Evolutionary conservation across 2,797 vertebrate species (phyloP), one percentile per base, ranked within the genome.

Genomic region (Alectoris magna): DNA sequence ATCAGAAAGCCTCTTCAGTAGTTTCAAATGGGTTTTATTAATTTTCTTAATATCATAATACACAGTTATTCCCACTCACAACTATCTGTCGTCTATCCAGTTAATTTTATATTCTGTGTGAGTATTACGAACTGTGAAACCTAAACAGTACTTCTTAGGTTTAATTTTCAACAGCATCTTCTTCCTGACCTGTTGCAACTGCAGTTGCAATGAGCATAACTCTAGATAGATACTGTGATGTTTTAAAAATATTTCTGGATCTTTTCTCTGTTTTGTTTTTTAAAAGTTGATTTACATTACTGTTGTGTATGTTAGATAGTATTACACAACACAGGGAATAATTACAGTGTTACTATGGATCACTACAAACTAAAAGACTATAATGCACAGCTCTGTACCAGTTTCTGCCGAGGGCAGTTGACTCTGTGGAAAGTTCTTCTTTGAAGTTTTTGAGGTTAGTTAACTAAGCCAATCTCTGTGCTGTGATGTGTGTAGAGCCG

Each of bases 311-410:
- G 6, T 64, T 77, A 29, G 48, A 11, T 38, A 21, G 8, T 18
- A 17, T 18, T 53, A 15, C 15, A 7, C 19, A 27, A 4, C 19
- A 9, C 53, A 36, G 60, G 22, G 12, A 24, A 56, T 44, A 43
- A 39, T 67, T 56, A 12, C 11, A 26, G 14, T 5, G 23, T n/a
- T 49, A 46, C 38, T 58, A 6, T 2, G 0, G 31, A 12, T 9
- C 2, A 2, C 17, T 23, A 27, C 39, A 27, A 23, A 39, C 53
- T 49, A 18, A 16, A 29, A 49, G 34, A 16, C 26, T 7, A 2
- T 14, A 21, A 19, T 14, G 5, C 2, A 14, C 1, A 36, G 17
- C 0, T 2, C 64, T 67, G 24, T 66, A 29, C 43, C n/a, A 56
- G 18, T 36, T n/a, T 64, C 7, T 43, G 56, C 29, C 0, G 2